A percentile compares a stretch with the other conserved stretches of the same genome.
Evolutionary conservation across 2,888 invertebrate genomes (phyloP).

Genomic region (Pandemis cinnamomeana): DNA sequence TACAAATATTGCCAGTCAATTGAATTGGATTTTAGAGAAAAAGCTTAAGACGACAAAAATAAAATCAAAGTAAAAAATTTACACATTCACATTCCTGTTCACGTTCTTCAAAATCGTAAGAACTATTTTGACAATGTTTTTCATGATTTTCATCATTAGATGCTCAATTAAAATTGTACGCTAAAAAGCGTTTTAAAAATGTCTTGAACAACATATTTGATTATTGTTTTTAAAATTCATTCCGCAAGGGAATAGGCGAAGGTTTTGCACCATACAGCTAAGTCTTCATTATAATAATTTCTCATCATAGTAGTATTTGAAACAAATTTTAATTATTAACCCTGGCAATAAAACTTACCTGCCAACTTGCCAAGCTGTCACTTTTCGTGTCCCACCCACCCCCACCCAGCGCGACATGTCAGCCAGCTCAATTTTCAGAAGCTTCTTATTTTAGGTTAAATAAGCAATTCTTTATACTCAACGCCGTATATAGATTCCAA

Average conservation of each 20-base stretch:
- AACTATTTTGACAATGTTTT: not conserved
- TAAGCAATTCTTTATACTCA: slow-evolving; percentile 5
- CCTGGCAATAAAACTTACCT: not conserved
- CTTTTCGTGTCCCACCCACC: not conserved
- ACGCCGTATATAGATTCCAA: too few species aligned
- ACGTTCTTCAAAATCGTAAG: not conserved
- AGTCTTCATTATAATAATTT: too few species aligned
- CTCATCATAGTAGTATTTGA: too few species aligned
- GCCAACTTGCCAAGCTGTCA: not conserved
- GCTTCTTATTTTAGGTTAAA: slow-evolving; percentile 36
- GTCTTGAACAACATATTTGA: not conserved
- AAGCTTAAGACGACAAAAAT: not conserved
- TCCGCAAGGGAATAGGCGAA: too few species aligned
- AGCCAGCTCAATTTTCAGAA: slow-evolving; percentile 13
- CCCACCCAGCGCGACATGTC: too few species aligned
- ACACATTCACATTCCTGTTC: too few species aligned
- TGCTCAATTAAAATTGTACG: not conserved
- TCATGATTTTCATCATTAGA: not conserved
- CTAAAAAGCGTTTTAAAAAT: not conserved
- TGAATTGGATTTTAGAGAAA: slow-evolving; percentile 34
- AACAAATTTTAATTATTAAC: not conserved
- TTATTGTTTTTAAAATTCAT: too few species aligned
- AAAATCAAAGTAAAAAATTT: too few species aligned
- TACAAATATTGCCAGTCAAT: slow-evolving; percentile 66
- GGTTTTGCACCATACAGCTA: too few species aligned